Base-by-base conservation (phyloP, 2,797 vertebrate species). In the Spea hammondii region DNA sequence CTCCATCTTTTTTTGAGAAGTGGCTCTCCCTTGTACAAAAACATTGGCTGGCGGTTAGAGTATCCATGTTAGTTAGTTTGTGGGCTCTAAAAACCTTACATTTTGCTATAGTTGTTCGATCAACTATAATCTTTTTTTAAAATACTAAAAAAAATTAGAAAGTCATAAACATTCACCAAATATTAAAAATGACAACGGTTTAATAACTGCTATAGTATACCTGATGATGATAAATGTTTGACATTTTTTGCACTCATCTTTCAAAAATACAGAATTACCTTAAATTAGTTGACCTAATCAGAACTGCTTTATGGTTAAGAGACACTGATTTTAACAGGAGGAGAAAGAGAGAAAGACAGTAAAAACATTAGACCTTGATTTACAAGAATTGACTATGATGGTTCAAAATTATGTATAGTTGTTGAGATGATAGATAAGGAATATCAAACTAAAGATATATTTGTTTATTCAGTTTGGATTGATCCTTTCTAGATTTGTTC, bases 41-140 rank as follows among this genome's bases (percentile, higher is more conserved):
- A 45, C 55, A 59, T 67, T 44, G 74, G 6, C 11, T 50, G 4
- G 44, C n/a, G 12, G 54, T 50, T 66, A 44, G 46, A 45, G 45
- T 49, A 66, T 65, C 54, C 17, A 57, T 45, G n/a, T 70, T 49
- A 70, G 76, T 65, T 50, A 72, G 73, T 62, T 70, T 59, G 47
- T 11, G 55, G 62, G 70, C 70, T 32, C 46, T 44, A 65, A 9
- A 73, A n/a, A 60, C 62, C 50, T 57, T 72, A n/a, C 10, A 65
- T 77, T 32, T 71, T 70, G 76, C 64, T 77, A 48, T 59, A 71
- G 54, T 55, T 77, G 49, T 46, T 48, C 13, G 17, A 70, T 70
- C 67, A 77, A 10, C 51, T 59, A 68, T 50, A 32, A 32, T 32
- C 32, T 32, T 32, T 32, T 71, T 65, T 57, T 59, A 44, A 46